These are phyloP conservation scores for Anser brachyrhynchus DNA, from an alignment of 2,113 vertebrate species.

Conservation along the genomic window DNA sequence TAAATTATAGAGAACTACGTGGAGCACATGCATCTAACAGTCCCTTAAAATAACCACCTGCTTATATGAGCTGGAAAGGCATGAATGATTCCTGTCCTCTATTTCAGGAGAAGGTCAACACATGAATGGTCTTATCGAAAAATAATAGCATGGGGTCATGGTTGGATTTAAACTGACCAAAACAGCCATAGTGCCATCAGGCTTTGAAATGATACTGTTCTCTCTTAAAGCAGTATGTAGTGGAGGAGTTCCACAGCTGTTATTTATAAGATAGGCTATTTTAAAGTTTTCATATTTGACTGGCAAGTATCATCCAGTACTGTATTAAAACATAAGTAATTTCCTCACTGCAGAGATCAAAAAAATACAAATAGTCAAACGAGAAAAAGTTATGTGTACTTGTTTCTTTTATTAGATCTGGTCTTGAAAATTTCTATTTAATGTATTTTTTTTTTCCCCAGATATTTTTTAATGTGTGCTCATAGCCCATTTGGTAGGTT, in stretches of 20 bases:
- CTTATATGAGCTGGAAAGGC: neutral
- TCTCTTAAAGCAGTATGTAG: neutral
- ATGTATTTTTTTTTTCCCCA: neutral
- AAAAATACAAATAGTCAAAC: neutral
- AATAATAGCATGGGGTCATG: neutral
- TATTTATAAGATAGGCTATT: neutral
- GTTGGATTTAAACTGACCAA: conserved; percentile 2
- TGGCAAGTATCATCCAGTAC: neutral
- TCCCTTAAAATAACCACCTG: conserved; percentile 14
- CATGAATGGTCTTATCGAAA: neutral
- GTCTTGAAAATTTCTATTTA: neutral
- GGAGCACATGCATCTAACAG: neutral
- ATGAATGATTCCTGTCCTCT: neutral
- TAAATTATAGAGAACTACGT: conserved; percentile 16
- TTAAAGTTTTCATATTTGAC: neutral
- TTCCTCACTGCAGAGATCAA: neutral
- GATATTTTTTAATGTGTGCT: neutral
- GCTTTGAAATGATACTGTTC: neutral
- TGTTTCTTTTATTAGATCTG: neutral
- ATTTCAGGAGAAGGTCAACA: conserved; percentile 15
- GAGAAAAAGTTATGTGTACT: neutral
- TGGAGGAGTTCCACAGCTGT: neutral
- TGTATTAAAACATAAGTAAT: neutral
- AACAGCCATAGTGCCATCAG: neutral
- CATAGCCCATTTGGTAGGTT: neutral